These are phyloP conservation scores for Buceros bicornis DNA, from an alignment of 2,797 vertebrate genomes.

Conservation along the genomic window DNA sequence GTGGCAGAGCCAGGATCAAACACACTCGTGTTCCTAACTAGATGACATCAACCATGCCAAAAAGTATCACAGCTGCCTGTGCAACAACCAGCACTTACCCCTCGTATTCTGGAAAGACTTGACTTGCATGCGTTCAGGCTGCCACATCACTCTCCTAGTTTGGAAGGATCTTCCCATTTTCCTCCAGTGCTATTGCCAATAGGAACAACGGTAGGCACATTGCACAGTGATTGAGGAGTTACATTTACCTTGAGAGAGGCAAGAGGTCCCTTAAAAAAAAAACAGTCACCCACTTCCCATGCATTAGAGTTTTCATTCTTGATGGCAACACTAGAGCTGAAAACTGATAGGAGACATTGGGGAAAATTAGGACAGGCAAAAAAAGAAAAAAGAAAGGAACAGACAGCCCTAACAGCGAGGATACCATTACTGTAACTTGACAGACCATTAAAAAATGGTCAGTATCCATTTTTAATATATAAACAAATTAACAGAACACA, in stretches of 20 bases:
- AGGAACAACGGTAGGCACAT: not conserved
- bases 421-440: constrained; percentile 19
- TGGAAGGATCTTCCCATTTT: not conserved
- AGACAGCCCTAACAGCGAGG: constrained; percentile 26
- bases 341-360: not conserved
- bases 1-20: not conserved
- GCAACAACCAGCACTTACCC: not conserved
- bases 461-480: constrained; percentile 39
- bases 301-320: not conserved
- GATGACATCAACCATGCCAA: not conserved
- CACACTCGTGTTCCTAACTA: accelerated
- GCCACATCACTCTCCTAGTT: not conserved
- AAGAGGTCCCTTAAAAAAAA: not conserved
- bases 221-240: not conserved
- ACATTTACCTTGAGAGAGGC: not conserved
- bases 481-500: constrained; percentile 62
- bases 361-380: constrained; percentile 16
- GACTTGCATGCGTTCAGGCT: not conserved
- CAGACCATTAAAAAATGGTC: constrained; percentile 47
- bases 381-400: not conserved
- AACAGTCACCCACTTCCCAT: not conserved
- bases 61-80: not conserved
- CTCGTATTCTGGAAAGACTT: not conserved
- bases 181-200: not conserved
- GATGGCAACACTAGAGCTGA: not conserved